These are phyloP conservation scores for Pachliopta kotzebuea DNA, from an alignment of 2,888 invertebrate species.

Conservation along the genomic window DNA sequence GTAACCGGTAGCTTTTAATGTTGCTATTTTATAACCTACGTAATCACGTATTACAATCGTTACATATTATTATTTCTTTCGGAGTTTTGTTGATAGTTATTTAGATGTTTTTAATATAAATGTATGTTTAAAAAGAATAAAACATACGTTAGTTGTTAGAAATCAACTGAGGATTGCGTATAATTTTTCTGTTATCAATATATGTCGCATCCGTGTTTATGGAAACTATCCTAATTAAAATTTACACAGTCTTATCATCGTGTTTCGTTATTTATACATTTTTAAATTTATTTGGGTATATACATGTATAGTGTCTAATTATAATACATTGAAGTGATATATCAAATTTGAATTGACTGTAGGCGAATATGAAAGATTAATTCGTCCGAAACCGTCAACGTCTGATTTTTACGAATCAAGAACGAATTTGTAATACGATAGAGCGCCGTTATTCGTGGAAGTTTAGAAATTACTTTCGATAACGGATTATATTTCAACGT, in stretches of 20 bases:
- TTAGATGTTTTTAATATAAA: too few relatives aligned
- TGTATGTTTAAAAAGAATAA: too few relatives aligned
- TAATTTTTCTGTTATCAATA: conserved; percentile 14
- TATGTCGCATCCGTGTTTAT: conserved; percentile 23
- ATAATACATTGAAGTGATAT: too few relatives aligned
- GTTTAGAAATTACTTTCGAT: conserved; percentile 59
- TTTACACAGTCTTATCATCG: conserved; percentile 7
- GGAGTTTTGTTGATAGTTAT: too few relatives aligned
- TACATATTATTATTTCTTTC: not conserved
- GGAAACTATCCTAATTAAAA: conserved; percentile 8
- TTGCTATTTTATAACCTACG: not conserved
- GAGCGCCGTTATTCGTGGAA: conserved; percentile 65
- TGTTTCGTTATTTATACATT: too few relatives aligned
- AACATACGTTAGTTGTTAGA: not conserved
- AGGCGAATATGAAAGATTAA: conserved; percentile 52
- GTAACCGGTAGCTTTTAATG: not conserved
- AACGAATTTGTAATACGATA: conserved; percentile 75
- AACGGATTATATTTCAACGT: conserved; percentile 40
- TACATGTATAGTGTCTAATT: not conserved
- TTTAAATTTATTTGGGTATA: too few relatives aligned
- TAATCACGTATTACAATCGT: not conserved
- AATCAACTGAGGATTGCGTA: not conserved
- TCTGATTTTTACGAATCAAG: conserved; percentile 75
- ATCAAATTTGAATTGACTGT: conserved; percentile 15
- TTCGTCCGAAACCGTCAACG: conserved; percentile 44